Percentiles rank a stretch among this genome's conserved stretches.
These are phyloP conservation scores for Pan troglodytes DNA, from an alignment of 2,113 vertebrate genomes.

Conservation along the genomic window NHGRI_mPanTro3-v2.1_pri NC_072408.2:136387001-136387500, in stretches of 20 bases:
- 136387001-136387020: background rate
- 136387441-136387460: background rate
- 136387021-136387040: rapidly evolving
- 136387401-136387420: too few species aligned
- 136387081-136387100: rapidly evolving
- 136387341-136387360: background rate
- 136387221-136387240: background rate
- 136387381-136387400: background rate
- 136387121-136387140: rapidly evolving
- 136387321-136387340: background rate
- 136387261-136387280: background rate
- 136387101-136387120: background rate
- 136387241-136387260: background rate
- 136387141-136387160: rapidly evolving
- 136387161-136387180: background rate
- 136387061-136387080: rapidly evolving
- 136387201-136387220: background rate
- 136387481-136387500: background rate
- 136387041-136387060: rapidly evolving
- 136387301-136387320: background rate
- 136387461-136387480: background rate
- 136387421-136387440: background rate
- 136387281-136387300: background rate
- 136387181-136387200: background rate
- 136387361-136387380: background rate